These are phyloP conservation scores for Prenolepis imparis DNA, from an alignment of 2,888 invertebrate species.

Conservation along the genomic window DNA sequence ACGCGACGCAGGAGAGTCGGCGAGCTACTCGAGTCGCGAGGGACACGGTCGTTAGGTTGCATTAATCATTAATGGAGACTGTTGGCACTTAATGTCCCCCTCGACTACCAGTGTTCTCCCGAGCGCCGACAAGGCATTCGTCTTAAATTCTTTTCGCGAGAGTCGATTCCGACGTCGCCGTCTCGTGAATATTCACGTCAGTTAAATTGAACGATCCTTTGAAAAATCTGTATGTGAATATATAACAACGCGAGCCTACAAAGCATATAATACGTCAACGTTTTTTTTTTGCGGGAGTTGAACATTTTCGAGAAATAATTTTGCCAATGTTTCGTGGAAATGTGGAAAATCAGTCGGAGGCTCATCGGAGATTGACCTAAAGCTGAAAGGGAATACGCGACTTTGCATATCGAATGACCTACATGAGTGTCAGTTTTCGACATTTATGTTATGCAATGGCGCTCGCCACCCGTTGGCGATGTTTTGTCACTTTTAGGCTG, in stretches of 20 bases:
- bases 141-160: conserved; percentile 53
- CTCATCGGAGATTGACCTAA: conserved; percentile 5
- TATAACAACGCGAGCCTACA: neutral
- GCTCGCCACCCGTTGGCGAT: conserved; percentile 11
- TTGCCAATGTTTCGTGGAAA: neutral
- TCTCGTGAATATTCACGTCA: conserved; percentile 34
- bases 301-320: neutral
- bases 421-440: conserved; percentile 33
- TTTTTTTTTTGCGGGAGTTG: neutral
- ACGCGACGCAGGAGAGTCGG: conserved; percentile 23
- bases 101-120: conserved; percentile 19
- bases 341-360: neutral
- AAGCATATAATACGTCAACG: neutral
- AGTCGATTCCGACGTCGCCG: conserved; percentile 17
- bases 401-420: neutral
- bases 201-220: conserved; percentile 7
- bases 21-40: conserved; percentile 61
- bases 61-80: conserved; percentile 74
- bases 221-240: neutral
- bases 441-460: conserved; percentile 42
- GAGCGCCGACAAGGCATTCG: conserved; percentile 60
- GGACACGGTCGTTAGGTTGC: conserved; percentile 71
- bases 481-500: conserved; percentile 50
- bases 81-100: conserved; percentile 64
- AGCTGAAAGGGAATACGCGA: neutral